Base-by-base conservation (phyloP, 1,140 invertebrate genomes). In the Drosophila quadrilineata region DNA sequence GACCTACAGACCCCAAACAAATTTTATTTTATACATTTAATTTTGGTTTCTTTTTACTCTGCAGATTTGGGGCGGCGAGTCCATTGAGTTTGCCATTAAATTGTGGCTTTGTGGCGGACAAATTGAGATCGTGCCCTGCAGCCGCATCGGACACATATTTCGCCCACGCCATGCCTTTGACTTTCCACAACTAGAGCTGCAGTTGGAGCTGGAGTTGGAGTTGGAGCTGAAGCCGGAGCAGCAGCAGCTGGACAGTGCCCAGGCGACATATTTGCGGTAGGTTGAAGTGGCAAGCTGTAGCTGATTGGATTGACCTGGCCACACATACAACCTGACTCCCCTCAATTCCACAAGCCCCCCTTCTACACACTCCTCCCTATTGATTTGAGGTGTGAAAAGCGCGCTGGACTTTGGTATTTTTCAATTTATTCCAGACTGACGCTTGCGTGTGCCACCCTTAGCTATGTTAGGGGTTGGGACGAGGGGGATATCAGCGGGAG, bases 61-160 rank as follows among this genome's bases (percentile, higher is more conserved):
- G 95, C 91, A 93, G 65, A 93, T 92, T 91, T 98, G 98, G 98
- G 98, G 98, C 38, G 98, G 98, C n/a, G 98, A 99, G 91, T 99
- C 99, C 91, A 93, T 99, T 52, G 98, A 99, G 91, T 96, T 99
- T 91, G 97, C 96, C 35, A 99, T 99, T 90, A 93, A 98, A 89
- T 94, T 97, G 71, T 94, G 93, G 93, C 92, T 94, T 89, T 94
- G 93, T 91, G 77, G 95, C 53, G 95, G 96, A 45, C 90, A 91
- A 53, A 89, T 97, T 57, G 94, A 95, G 90, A 94, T 95, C 48
- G 92, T 95, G 56, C 95, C 95, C 9, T 97, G 96, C 87, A 96
- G 95, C 58, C 92, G 95, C 71, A 95, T 97, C 57, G 96, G 96
- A 10, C 96, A 97, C 84, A 95, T 95, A 66, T 95, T 95, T 86